phyloP scores from a whole-genome alignment of 2,797 vertebrate species.

The Melanotaenia nigrans region DNA sequence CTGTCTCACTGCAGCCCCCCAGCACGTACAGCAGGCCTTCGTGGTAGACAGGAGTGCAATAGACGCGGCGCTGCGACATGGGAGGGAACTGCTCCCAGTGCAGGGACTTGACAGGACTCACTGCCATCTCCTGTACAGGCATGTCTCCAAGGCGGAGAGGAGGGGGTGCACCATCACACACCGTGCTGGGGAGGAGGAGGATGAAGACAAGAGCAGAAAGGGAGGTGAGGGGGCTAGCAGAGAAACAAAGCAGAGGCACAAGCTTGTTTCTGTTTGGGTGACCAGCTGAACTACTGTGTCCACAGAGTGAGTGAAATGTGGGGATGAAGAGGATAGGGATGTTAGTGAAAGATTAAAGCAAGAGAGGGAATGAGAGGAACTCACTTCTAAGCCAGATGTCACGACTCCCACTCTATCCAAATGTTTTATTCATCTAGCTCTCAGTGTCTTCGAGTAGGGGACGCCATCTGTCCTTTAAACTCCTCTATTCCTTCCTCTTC shows the following conservation, averaged over 20 bases:
- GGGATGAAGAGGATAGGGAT: constrained; percentile 1
- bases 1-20: constrained; percentile 91
- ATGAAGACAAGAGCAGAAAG: neutral
- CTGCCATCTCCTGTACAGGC: constrained; percentile 88
- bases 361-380: constrained; percentile 15
- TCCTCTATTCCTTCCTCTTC: constrained; percentile 17
- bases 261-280: constrained; percentile 48
- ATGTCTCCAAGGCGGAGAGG: constrained; percentile 74
- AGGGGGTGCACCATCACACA: constrained; percentile 80
- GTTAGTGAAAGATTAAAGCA: constrained; percentile 13
- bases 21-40: constrained; percentile 92
- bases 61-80: constrained; percentile 93
- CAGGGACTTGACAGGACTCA: constrained; percentile 86
- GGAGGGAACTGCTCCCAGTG: constrained; percentile 91
- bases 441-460: constrained; percentile 47
- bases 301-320: constrained; percentile 8
- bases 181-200: constrained; percentile 8
- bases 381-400: constrained; percentile 64
- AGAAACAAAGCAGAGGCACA: constrained; percentile 11
- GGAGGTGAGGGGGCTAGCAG: neutral
- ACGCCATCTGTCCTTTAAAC: constrained; percentile 57
- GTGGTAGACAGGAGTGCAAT: constrained; percentile 88
- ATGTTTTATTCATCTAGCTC: constrained; percentile 76
- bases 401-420: constrained; percentile 50
- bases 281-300: constrained; percentile 29